Evolutionary conservation across 2,797 vertebrate species (phyloP), one percentile per base, ranked within the genome.

Genomic region (Darevskia mixta): DNA sequence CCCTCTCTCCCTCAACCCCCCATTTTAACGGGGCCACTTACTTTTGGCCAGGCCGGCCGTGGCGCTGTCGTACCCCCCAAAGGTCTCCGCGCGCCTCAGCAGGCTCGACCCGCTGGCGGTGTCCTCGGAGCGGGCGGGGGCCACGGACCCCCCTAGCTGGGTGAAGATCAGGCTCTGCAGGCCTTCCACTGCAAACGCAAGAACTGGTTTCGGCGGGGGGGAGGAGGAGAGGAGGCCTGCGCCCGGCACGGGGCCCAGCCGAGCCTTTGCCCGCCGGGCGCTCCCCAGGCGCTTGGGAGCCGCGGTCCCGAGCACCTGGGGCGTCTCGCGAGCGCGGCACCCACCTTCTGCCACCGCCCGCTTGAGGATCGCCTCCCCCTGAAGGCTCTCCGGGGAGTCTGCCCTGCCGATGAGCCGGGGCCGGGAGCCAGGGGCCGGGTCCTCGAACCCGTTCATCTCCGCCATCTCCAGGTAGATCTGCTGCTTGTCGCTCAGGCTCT

Each of bases 401-500:
- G 98, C 98, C 1, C 98, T 96, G 90, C 98, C 95, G 9, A 99
- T 96, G 61, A 96, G 95, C 17, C 92, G 94, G 0, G 94, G 89
- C 0, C 95, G 96, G 49, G 94, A 17, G 0, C 94, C 93, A 58
- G 92, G 94, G 45, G 90, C 78, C 0, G 90, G 4, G 7, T 98
- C 98, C 85, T 98, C 98, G 10, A 97, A 94, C 4, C 98, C 97
- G 0, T 94, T 94, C 84, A 97, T 92, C 89, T 98, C 98, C 0
- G 97, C 96, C 97, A 99, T 98, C 73, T 99, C 98, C 1, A 97
- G 95, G 95, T 98, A 99, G 90, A 99, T 97, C 94, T 98, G 98
- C 35, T 98, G 97, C 95, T 99, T 99, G 95, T 99, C 98, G 0
- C 88, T 93, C 0, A 99, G 98, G 69, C 96, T 97, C 91, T 98